Evolutionary conservation across 2,888 invertebrate genomes (phyloP).

Genomic region (Gisinianus flammeolus): DNA sequence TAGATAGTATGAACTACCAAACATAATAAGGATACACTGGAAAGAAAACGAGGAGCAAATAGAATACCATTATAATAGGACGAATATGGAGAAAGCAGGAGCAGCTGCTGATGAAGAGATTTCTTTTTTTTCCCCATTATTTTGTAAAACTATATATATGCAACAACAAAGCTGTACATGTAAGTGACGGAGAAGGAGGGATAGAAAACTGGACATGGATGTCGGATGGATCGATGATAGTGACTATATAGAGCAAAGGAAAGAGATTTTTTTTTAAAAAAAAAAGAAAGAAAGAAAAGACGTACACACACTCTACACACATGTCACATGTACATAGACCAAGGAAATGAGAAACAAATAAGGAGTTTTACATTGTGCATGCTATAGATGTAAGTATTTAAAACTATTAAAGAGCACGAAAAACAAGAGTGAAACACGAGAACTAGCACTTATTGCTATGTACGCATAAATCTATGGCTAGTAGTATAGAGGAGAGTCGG

Average conservation of each 20-base stretch:
- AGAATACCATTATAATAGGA: too few species aligned
- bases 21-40: too few species aligned
- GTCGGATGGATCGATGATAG: conserved; percentile 31
- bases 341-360: background rate
- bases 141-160: background rate
- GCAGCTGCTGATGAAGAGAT: too few species aligned
- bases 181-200: conserved; percentile 10
- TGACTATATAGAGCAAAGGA: background rate
- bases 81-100: too few species aligned
- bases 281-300: background rate
- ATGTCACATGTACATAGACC: background rate
- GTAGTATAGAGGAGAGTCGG: too few species aligned
- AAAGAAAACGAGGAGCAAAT: too few species aligned
- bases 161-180: too few species aligned
- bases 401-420: too few species aligned
- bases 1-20: too few species aligned
- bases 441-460: too few species aligned
- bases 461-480: too few species aligned
- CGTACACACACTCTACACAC: background rate
- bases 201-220: conserved; percentile 20
- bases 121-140: background rate
- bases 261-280: background rate
- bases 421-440: too few species aligned
- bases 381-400: background rate
- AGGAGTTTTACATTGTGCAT: background rate